These are phyloP conservation scores for Dorcus parallelipipedus DNA, from an alignment of 2,888 invertebrate genomes.

Conservation along the genomic window DNA sequence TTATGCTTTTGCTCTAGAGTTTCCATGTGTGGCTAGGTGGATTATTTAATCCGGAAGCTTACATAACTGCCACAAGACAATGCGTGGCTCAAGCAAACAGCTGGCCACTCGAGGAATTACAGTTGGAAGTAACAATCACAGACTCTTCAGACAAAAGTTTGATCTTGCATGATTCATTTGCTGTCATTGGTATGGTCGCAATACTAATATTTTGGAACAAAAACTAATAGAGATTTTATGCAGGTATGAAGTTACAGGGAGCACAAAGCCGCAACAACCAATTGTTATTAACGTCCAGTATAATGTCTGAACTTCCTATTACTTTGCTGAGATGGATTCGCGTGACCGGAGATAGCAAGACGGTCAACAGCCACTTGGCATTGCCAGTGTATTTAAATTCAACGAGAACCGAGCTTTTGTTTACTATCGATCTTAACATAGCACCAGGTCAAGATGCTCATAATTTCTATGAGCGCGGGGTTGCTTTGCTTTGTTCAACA, in stretches of 20 bases:
- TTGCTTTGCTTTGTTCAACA: conserved; percentile 92
- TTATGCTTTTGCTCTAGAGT: conserved; percentile 56
- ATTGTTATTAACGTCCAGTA: conserved; percentile 86
- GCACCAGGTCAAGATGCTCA: conserved; percentile 89
- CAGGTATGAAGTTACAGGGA: conserved; percentile 92
- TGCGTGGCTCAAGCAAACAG: conserved; percentile 97
- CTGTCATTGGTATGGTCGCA: conserved; percentile 46
- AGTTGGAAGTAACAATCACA: conserved; percentile 73
- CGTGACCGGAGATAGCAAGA: conserved; percentile 45
- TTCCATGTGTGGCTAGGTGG: conserved; percentile 97
- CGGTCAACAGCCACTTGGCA: conserved; percentile 66
- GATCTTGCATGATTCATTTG: conserved; percentile 49
- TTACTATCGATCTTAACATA: conserved; percentile 91
- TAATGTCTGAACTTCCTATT: conserved; percentile 89
- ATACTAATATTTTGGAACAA: conserved; percentile 11
- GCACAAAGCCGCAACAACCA: conserved; percentile 91
- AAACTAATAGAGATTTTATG: conserved; percentile 47
- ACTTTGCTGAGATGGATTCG: conserved; percentile 85
- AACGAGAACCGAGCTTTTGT: conserved; percentile 89
- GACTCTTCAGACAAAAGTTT: conserved; percentile 51
- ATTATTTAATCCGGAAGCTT: conserved; percentile 96
- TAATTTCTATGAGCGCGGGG: conserved; percentile 97
- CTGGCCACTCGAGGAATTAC: conserved; percentile 94
- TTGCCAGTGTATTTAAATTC: conserved; percentile 97
- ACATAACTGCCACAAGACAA: conserved; percentile 97